Conservation (phyloP, 2,888 invertebrate genomes). For the Heterodera filipjevi region DNA sequence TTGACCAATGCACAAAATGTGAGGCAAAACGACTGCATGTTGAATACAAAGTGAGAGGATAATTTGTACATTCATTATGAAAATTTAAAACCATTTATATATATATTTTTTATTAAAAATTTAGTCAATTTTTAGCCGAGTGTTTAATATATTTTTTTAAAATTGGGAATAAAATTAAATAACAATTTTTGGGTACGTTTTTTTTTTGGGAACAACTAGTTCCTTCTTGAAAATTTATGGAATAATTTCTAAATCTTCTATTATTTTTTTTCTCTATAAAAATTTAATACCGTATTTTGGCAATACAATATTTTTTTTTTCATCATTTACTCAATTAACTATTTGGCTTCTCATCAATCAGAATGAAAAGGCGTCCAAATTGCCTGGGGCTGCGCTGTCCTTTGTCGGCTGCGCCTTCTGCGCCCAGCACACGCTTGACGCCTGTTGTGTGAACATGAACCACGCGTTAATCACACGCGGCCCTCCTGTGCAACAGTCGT, state of each 20-base stretch:
- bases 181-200: no score
- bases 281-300: not conserved
- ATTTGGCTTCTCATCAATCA: slow-evolving; percentile 18
- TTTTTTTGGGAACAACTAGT: no score
- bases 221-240: no score
- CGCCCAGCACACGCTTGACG: slow-evolving; percentile 66
- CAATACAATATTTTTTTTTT: no score
- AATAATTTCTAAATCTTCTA: no score
- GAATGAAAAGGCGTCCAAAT: slow-evolving; percentile 51
- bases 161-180: no score
- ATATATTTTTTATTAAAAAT: no score
- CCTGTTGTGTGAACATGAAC: slow-evolving; percentile 40
- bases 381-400: slow-evolving; percentile 70
- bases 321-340: not conserved
- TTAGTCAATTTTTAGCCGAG: not conserved
- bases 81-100: no score
- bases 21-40: slow-evolving; percentile 82
- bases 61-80: no score
- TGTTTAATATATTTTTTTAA: no score
- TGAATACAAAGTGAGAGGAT: slow-evolving; percentile 75
- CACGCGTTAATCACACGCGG: slow-evolving; percentile 41
- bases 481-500: not conserved
- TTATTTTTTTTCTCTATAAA: not conserved
- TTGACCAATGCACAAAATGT: slow-evolving; percentile 81
- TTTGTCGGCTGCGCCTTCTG: slow-evolving; percentile 84